Conservation (phyloP, 2,888 invertebrate species). For the Lordiphosa andalusiaca region DNA sequence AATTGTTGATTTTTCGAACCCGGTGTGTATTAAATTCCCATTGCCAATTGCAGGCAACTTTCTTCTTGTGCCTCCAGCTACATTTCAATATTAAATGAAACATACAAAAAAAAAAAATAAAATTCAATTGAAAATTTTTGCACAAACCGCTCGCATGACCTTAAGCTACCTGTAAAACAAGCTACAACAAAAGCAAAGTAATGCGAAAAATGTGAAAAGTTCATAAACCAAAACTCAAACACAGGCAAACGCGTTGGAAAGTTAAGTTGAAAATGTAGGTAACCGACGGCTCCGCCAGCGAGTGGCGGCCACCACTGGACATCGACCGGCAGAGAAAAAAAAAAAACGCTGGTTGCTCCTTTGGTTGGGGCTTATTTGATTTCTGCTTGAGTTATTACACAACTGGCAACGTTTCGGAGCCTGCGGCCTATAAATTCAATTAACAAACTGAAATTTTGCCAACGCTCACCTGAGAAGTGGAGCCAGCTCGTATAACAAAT, state of each 20-base stretch:
- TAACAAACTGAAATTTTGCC: slow-evolving; percentile 33
- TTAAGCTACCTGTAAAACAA: slow-evolving; percentile 57
- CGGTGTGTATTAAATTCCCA: slow-evolving; percentile 48
- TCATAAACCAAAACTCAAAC: slow-evolving; percentile 66
- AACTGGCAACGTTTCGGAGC: slow-evolving; percentile 49
- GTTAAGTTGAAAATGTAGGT: slow-evolving; percentile 64
- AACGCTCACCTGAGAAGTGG: not conserved
- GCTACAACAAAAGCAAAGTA: slow-evolving; percentile 29
- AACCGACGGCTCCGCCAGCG: slow-evolving; percentile 47
- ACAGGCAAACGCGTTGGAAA: slow-evolving; percentile 33
- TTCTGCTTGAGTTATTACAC: slow-evolving; percentile 59
- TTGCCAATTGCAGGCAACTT: slow-evolving; percentile 55
- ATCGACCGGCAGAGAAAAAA: slow-evolving; percentile 8
- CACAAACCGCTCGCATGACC: slow-evolving; percentile 62
- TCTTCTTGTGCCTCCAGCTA: slow-evolving; percentile 49
- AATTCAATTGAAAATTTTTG: slow-evolving; percentile 60
- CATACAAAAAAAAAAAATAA: slow-evolving; percentile 11
- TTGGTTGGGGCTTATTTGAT: slow-evolving; percentile 41
- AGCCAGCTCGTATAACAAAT: not conserved
- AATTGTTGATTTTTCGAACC: slow-evolving; percentile 57
- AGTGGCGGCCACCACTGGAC: slow-evolving; percentile 30
- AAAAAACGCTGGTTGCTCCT: too few species aligned
- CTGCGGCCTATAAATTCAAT: slow-evolving; percentile 52
- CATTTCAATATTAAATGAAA: slow-evolving; percentile 53
- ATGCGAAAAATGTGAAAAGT: slow-evolving; percentile 57